phyloP scores from a whole-genome alignment of 2,888 invertebrate genomes.

The Mimumesa dahlbomi region DNA sequence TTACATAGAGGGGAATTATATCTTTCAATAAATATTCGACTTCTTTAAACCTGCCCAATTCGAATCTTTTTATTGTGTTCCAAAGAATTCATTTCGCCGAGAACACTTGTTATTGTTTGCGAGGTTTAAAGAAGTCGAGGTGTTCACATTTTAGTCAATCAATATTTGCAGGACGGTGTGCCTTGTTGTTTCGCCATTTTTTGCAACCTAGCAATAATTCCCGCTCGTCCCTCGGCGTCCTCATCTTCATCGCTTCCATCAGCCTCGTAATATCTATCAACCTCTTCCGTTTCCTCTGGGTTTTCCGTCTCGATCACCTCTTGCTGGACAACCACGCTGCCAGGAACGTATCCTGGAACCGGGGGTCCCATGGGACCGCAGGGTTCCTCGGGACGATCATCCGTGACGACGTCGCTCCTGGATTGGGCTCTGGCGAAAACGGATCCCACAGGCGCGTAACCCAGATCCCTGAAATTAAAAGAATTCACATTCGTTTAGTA shows the following conservation, averaged over 20 bases:
- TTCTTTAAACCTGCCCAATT: too few species aligned
- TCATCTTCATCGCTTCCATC: neutral
- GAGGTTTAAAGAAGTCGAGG: too few species aligned
- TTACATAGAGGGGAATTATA: too few species aligned
- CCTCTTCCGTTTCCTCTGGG: neutral
- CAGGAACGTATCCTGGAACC: slow-evolving; percentile 60
- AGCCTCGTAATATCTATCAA: neutral
- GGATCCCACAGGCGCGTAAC: slow-evolving; percentile 60
- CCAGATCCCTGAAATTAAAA: slow-evolving; percentile 66
- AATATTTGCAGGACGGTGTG: too few species aligned
- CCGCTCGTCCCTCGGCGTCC: neutral
- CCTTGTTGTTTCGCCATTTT: neutral
- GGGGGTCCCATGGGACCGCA: slow-evolving; percentile 66
- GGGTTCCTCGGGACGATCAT: slow-evolving; percentile 20
- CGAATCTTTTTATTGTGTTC: too few species aligned
- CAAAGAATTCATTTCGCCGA: too few species aligned
- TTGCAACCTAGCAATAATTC: neutral
- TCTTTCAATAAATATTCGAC: too few species aligned
- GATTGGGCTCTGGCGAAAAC: neutral
- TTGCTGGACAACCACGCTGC: slow-evolving; percentile 52
- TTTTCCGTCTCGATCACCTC: slow-evolving; percentile 2
- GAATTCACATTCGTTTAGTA: too few species aligned
- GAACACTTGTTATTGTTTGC: too few species aligned
- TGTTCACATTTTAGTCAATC: too few species aligned
- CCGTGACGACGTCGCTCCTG: too few species aligned